phyloP scores from a whole-genome alignment of 2,113 vertebrate genomes.

The Lycocorax pyrrhopterus region DNA sequence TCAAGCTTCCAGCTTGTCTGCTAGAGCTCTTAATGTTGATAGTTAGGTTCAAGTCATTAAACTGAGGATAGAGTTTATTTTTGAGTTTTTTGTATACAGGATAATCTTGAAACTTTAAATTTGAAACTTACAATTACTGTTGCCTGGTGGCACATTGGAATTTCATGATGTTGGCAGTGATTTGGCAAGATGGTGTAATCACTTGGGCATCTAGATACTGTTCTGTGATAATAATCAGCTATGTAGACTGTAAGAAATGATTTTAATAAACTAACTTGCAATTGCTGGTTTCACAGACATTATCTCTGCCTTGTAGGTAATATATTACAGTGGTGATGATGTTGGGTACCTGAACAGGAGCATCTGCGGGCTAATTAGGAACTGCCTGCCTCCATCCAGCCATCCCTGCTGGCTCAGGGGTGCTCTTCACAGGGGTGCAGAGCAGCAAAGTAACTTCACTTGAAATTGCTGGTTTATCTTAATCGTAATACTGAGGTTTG shows the following conservation, averaged over 20 bases:
- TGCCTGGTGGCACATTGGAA: background rate
- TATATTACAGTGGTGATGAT: fast-evolving
- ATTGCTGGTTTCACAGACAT: background rate
- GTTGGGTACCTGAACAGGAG: background rate
- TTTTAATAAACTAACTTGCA: background rate
- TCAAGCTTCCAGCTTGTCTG: background rate
- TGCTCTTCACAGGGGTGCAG: background rate
- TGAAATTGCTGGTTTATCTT: background rate
- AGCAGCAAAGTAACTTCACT: background rate
- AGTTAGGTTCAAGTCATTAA: background rate
- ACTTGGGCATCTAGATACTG: background rate
- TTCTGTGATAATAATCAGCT: background rate
- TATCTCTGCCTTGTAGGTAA: background rate
- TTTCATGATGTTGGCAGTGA: background rate
- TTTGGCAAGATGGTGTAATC: background rate
- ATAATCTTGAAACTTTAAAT: background rate
- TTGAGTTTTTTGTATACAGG: background rate
- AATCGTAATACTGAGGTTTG: background rate
- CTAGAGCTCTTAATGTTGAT: background rate
- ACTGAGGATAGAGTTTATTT: background rate
- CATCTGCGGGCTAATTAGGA: background rate
- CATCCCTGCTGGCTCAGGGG: background rate
- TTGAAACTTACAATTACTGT: background rate
- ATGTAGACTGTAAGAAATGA: background rate
- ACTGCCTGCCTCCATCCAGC: background rate